Percentiles rank a stretch among this genome's conserved stretches.
Evolutionary conservation across 2,888 invertebrate genomes (phyloP).

Genomic region (Thyatira batis): DNA sequence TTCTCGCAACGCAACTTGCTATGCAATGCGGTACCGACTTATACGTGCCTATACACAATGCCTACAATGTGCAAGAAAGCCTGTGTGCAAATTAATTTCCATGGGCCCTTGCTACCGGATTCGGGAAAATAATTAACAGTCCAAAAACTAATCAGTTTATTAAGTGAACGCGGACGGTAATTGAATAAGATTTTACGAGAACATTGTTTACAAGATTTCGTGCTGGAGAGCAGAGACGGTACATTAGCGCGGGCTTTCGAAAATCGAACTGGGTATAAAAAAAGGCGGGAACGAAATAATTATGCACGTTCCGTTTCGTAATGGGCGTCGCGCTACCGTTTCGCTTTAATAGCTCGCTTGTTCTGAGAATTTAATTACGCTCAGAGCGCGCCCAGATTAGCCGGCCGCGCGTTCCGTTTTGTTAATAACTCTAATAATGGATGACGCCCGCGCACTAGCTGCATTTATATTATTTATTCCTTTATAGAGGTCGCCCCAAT

Average conservation of each 20-base stretch:
- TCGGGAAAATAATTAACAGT: constrained; percentile 51
- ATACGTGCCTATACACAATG: not conserved
- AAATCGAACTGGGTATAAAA: constrained; percentile 73
- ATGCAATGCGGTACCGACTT: not conserved
- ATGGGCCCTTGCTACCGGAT: constrained; percentile 5
- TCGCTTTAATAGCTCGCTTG: constrained; percentile 79
- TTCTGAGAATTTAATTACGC: constrained; percentile 81
- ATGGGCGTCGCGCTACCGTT: constrained; percentile 81
- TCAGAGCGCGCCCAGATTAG: constrained; percentile 74
- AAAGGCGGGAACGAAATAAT: constrained; percentile 81
- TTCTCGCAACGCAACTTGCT: not conserved
- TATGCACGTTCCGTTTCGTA: constrained; percentile 81
- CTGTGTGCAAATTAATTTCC: not conserved
- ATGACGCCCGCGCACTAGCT: constrained; percentile 64
- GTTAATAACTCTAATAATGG: constrained; percentile 79
- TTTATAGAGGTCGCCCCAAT: constrained; percentile 36
- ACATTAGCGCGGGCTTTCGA: constrained; percentile 75
- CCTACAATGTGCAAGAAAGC: not conserved
- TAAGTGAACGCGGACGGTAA: constrained; percentile 63
- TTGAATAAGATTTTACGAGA: constrained; percentile 78
- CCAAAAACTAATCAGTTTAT: constrained; percentile 65
- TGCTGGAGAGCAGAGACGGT: constrained; percentile 70
- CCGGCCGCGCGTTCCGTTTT: constrained; percentile 72
- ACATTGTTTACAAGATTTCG: constrained; percentile 78
- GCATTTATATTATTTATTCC: constrained; percentile 47